Evolutionary conservation across 2,888 invertebrate genomes (phyloP).

Genomic region (Heliconius ethilla): DNA sequence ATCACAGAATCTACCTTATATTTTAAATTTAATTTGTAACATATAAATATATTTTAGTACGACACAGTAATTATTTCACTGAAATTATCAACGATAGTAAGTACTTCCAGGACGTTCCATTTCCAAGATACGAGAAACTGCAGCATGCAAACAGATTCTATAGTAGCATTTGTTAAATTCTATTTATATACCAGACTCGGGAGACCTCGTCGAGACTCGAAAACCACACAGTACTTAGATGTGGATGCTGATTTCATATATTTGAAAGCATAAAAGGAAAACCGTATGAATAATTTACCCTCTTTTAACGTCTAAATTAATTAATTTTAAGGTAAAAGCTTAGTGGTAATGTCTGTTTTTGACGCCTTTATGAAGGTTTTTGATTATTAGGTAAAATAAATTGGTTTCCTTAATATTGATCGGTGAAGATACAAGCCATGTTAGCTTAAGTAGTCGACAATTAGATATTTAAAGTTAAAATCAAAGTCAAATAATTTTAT

Average conservation of each 20-base stretch:
- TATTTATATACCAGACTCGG: slow-evolving; percentile 26
- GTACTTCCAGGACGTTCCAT: slow-evolving; percentile 1
- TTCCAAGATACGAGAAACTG: slow-evolving; percentile 4
- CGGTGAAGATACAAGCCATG: neutral
- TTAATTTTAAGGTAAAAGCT: neutral
- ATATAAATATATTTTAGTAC: neutral
- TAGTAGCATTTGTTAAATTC: slow-evolving; percentile 27
- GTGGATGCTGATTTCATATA: slow-evolving; percentile 1
- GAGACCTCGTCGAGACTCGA: slow-evolving; percentile 22
- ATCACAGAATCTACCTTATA: neutral
- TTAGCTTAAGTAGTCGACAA: neutral
- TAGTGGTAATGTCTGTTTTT: neutral
- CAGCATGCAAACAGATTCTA: slow-evolving; percentile 22
- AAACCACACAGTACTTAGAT: slow-evolving; percentile 19
- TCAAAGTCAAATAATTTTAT: too few relatives aligned
- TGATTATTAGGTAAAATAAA: neutral
- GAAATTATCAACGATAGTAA: neutral
- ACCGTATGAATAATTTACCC: slow-evolving; percentile 2
- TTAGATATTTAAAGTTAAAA: too few relatives aligned
- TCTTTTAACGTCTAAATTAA: neutral
- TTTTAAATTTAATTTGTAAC: neutral
- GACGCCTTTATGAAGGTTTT: neutral
- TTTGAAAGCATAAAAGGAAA: slow-evolving; percentile 11
- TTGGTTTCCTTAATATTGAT: neutral
- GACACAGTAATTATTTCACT: neutral